phyloP scores from a whole-genome alignment of 2,797 vertebrate genomes.

The Sebastes taczanowskii region DNA sequence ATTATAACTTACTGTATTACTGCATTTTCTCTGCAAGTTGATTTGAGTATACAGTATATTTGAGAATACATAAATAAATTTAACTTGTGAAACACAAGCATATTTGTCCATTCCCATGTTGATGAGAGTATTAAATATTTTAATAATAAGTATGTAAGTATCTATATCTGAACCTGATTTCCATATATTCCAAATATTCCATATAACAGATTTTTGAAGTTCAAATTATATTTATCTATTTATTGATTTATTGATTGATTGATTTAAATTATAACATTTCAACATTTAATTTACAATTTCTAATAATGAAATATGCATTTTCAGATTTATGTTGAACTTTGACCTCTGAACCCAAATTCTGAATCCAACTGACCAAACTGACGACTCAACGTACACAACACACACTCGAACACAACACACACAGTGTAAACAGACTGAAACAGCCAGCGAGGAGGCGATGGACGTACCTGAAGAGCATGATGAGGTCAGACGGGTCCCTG shows the following conservation, averaged over 20 bases:
- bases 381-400: background rate
- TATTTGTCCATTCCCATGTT: too few species aligned
- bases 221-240: background rate
- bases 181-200: background rate
- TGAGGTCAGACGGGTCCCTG: conserved; percentile 51
- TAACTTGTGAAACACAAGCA: background rate
- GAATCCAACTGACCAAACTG: background rate
- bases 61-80: background rate
- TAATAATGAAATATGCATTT: background rate
- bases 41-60: too few species aligned
- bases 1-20: too few species aligned
- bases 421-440: background rate
- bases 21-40: too few species aligned
- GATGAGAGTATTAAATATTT: too few species aligned
- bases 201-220: background rate
- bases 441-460: background rate
- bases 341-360: background rate
- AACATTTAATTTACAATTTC: background rate
- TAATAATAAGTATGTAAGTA: too few species aligned
- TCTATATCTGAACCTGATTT: too few species aligned
- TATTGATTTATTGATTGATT: background rate
- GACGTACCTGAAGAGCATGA: conserved; percentile 67
- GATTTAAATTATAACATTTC: too few species aligned
- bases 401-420: too few species aligned
- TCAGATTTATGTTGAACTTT: background rate